Percentiles rank a stretch among this genome's conserved stretches.
phyloP scores from a whole-genome alignment of 1,140 invertebrate genomes.

The Trissolcus basalis region DNA sequence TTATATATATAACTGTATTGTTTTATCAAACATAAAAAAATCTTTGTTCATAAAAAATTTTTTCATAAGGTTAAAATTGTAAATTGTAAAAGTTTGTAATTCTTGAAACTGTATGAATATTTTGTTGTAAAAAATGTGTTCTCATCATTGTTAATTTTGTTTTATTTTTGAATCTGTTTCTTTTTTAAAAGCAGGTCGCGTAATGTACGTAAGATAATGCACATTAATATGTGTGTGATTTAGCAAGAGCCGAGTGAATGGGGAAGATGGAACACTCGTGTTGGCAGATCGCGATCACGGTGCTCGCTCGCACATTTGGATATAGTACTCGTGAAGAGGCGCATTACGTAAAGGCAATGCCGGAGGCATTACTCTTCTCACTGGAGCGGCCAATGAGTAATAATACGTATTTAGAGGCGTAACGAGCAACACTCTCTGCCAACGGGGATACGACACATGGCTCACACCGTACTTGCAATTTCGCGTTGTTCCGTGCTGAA shows the following conservation, averaged over 20 bases:
- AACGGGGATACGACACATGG: conserved; percentile 55
- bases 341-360: conserved; percentile 54
- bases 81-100: no score
- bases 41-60: not conserved
- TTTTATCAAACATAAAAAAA: conserved; percentile 1
- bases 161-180: not conserved
- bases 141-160: not conserved
- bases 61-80: no score
- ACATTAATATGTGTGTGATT: conserved; percentile 38
- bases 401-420: conserved; percentile 60
- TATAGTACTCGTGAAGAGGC: conserved; percentile 45
- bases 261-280: conserved; percentile 46
- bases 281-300: conserved; percentile 48
- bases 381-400: conserved; percentile 57
- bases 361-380: conserved; percentile 55
- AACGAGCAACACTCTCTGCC: conserved; percentile 58
- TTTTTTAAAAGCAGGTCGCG: conserved; percentile 24
- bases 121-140: no score
- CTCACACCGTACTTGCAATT: conserved; percentile 47
- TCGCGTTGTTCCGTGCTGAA: conserved; percentile 42
- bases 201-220: conserved; percentile 31
- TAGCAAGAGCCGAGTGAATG: conserved; percentile 43
- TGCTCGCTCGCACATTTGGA: conserved; percentile 46
- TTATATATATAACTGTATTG: conserved; percentile 26
- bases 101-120: no score